Evolutionary conservation across 2,797 vertebrate species (phyloP).

Genomic region (Pseudocheirus occidentalis): DNA sequence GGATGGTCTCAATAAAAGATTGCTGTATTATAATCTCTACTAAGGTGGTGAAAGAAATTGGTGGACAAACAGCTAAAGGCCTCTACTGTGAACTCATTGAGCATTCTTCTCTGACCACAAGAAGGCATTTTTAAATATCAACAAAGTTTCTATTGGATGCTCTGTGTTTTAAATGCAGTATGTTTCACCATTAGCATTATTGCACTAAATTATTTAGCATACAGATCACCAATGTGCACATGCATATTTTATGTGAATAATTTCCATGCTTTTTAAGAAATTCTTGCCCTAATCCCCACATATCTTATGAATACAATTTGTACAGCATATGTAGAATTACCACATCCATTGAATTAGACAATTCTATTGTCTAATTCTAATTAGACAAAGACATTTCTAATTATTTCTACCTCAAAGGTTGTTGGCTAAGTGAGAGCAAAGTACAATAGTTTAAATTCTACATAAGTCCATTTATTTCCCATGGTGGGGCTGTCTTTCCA

Average conservation of each 20-base stretch:
- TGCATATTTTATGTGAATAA: slow-evolving; percentile 80
- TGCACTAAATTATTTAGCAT: slow-evolving; percentile 81
- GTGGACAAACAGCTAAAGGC: background rate
- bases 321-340: slow-evolving; percentile 22
- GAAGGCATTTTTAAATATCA: background rate
- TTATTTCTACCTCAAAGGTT: background rate
- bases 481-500: background rate
- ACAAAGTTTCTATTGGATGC: background rate
- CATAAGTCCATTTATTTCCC: slow-evolving; percentile 29
- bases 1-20: background rate
- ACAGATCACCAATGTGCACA: slow-evolving; percentile 56
- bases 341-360: slow-evolving; percentile 15
- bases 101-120: background rate
- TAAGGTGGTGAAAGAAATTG: background rate
- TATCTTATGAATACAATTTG: slow-evolving; percentile 46
- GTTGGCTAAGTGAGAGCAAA: slow-evolving; percentile 19
- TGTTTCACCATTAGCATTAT: slow-evolving; percentile 48
- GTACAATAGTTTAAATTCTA: slow-evolving; percentile 29
- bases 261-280: slow-evolving; percentile 67
- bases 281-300: background rate
- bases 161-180: slow-evolving; percentile 44
- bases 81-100: background rate
- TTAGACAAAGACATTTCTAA: slow-evolving; percentile 5
- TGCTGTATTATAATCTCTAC: background rate
- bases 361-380: too few species aligned